Base-by-base conservation (phyloP, 2,797 vertebrate genomes). In the Ceyx erithaca region DNA sequence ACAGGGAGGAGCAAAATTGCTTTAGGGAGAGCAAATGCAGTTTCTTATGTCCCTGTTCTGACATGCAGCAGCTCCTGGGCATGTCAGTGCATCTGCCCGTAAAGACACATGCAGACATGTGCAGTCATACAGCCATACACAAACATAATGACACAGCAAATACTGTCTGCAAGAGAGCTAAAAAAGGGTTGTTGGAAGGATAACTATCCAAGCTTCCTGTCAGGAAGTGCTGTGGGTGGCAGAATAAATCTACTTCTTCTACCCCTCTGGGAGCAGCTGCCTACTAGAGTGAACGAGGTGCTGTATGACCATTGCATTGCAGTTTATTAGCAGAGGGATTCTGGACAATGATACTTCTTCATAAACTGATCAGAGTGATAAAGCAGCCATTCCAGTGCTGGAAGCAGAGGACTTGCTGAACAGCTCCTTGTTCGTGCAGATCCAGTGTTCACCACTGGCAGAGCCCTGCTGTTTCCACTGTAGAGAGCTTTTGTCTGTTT, bases 221-320 rank as follows among this genome's bases (percentile, higher is more conserved):
- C 6, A 30, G 59, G 55, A 45, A 83, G 46, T 92, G 82, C 67
- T 1, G 10, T 59, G 83, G 81, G 90, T 55, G 71, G 80, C 37
- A 72, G 73, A 91, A 71, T 55, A 90, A 80, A 75, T 86, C 67
- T 71, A 17, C n/a, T 84, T 37, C 23, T 85, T 87, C 31, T 70
- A 87, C 31, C 30, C 58, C 68, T 92, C 62, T 86, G 86, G 90
- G 77, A 96, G 76, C 58, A 85, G 73, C 87, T 91, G 86, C 64
- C 67, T 92, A 55, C 87, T 77, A 78, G 62, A 93, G 54, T 80
- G 28, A 90, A 12, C 25, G 4, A 64, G 71, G 58, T 16, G 8
- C 19, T 81, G 17, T 55, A 41, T 76, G 77, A 85, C 41, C 84
- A 85, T 88, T 82, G 37, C 33, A 33, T 33, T 33, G 33, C 33